phyloP scores from a whole-genome alignment of 1,140 invertebrate genomes.

The Parasteatoda tepidariorum region DNA sequence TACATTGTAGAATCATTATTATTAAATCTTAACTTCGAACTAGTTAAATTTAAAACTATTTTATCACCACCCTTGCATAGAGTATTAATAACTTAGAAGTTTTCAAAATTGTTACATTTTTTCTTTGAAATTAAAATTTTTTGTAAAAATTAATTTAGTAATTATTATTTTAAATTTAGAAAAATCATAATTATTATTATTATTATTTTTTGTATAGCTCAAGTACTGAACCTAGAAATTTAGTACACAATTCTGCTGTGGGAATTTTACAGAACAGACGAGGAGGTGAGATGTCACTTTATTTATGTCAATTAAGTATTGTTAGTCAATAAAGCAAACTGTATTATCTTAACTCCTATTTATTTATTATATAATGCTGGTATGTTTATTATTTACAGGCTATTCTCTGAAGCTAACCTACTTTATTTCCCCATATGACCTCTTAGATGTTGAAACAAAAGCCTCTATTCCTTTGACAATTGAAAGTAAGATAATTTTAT shows the following conservation, averaged over 20 bases:
- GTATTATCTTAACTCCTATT: background rate
- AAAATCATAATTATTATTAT: background rate
- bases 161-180: constrained; percentile 7
- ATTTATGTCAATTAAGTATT: constrained; percentile 1
- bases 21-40: too few relatives aligned
- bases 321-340: background rate
- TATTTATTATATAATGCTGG: too few relatives aligned
- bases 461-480: constrained; percentile 80
- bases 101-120: constrained; percentile 1
- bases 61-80: too few relatives aligned
- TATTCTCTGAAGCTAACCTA: constrained; percentile 94
- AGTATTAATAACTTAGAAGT: too few relatives aligned
- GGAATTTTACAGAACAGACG: constrained; percentile 74
- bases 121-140: constrained; percentile 11
- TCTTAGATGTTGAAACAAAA: constrained; percentile 81
- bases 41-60: too few relatives aligned
- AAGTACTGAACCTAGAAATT: constrained; percentile 83
- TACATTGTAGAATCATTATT: too few relatives aligned
- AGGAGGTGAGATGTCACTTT: constrained; percentile 71
- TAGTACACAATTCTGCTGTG: constrained; percentile 90
- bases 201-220: constrained; percentile 68
- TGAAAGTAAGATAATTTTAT: constrained; percentile 76
- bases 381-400: constrained; percentile 71
- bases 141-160: constrained; percentile 13
- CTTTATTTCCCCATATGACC: constrained; percentile 94